Base-by-base conservation (phyloP, 2,888 invertebrate species). In the Hyalella azteca region DNA sequence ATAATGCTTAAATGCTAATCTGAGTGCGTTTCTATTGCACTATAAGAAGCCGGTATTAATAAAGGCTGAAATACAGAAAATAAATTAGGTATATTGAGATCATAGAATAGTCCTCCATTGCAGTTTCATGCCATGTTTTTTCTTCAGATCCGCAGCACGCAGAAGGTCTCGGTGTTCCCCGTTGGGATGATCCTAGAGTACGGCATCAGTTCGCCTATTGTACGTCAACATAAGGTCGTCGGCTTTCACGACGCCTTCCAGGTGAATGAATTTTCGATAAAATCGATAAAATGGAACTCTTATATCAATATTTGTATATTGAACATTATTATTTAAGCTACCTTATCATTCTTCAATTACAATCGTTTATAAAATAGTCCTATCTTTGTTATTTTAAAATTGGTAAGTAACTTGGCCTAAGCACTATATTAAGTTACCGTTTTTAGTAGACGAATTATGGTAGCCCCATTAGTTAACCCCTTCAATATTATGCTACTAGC, bases 101-200 rank as follows among this genome's bases (percentile, higher is more conserved):
- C n/a, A n/a, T n/a, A n/a, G n/a, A n/a, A n/a, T n/a, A n/a, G n/a
- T n/a, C n/a, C n/a, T n/a, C n/a, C n/a, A n/a, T n/a, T n/a, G n/a
- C n/a, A n/a, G n/a, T n/a, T n/a, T n/a, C n/a, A n/a, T n/a, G n/a
- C n/a, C n/a, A n/a, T n/a, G n/a, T n/a, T n/a, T n/a, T 45, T 3
- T n/a, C 73, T 19, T 2, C 93, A 94, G 92, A 93, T 93, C 88
- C 90, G 94, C 73, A 90, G 89, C 85, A 94, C 93, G 13, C 91
- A 91, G 86, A 91, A 90, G 86, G 93, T 94, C 15, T 93, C 94
- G 7, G 93, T 95, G 90, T 95, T 94, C 91, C 95, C 95, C 0
- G 95, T 95, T 22, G 95, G 94, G n/a, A 89, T 95, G 81, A 93
- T 94, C n/a, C 92, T 92, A 0, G 91, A 91, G 86, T 89, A 92